Evolutionary conservation across 2,113 vertebrate species (phyloP).

Genomic region (Ammospiza nelsoni): DNA sequence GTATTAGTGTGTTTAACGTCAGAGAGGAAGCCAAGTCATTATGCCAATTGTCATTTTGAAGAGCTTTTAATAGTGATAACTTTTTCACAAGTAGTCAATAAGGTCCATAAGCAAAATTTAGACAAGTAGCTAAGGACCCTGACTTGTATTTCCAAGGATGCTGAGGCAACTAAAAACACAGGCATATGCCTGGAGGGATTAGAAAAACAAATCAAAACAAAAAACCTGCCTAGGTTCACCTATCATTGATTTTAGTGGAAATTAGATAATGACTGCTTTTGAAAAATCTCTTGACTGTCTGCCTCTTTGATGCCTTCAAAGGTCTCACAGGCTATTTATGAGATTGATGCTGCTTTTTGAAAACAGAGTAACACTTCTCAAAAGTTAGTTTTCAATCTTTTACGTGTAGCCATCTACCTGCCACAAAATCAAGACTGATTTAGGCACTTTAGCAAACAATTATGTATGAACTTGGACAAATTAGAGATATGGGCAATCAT

Average conservation of each 20-base stretch:
- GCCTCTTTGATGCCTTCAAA: neutral
- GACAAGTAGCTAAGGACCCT: neutral
- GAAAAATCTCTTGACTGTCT: neutral
- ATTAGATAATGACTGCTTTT: neutral
- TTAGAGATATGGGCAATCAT: neutral
- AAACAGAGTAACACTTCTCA: neutral
- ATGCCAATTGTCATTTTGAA: conserved; percentile 50
- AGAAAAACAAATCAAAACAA: neutral
- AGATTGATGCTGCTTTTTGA: neutral
- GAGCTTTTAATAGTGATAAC: neutral
- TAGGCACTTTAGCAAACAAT: neutral
- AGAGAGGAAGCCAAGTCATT: conserved; percentile 50
- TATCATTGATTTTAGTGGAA: neutral
- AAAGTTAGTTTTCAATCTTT: neutral
- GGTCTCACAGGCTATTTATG: neutral
- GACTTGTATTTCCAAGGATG: neutral
- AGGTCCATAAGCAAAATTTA: conserved; percentile 17
- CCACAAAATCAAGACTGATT: neutral
- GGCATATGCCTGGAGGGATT: neutral
- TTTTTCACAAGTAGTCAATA: conserved; percentile 25
- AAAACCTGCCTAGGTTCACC: neutral
- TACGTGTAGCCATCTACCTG: neutral
- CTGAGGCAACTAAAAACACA: neutral
- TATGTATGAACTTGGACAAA: neutral
- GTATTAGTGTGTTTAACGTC: conserved; percentile 59